These are phyloP conservation scores for Zoanthus sansibaricus DNA, from an alignment of 92 coral and sea anemone species.

Conservation along the genomic window DNA sequence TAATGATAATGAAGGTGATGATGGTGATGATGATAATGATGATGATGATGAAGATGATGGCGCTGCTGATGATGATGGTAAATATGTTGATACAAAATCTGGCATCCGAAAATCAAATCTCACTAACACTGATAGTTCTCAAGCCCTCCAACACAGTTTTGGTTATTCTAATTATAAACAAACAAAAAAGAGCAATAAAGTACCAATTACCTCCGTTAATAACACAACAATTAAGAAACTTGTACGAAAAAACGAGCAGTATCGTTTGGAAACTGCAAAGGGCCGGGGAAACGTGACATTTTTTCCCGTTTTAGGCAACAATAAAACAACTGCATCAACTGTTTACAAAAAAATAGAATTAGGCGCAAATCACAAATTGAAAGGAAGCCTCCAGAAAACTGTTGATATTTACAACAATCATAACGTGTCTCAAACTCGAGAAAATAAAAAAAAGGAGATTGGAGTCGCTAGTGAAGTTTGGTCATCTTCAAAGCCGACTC, in stretches of 20 bases:
- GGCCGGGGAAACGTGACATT: not conserved
- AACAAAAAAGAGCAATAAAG: not conserved
- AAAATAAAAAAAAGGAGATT: not conserved
- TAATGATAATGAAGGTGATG: not conserved
- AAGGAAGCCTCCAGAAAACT: not conserved
- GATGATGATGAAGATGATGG: not conserved
- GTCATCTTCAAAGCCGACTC: not conserved
- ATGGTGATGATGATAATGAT: not conserved
- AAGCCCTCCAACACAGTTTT: not conserved
- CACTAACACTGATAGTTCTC: not conserved
- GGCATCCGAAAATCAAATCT: not conserved
- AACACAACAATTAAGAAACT: slow-evolving; percentile 15
- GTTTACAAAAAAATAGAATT: not conserved
- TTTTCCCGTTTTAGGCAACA: not conserved
- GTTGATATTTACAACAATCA: no score
- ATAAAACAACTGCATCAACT: not conserved
- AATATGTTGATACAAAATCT: not conserved
- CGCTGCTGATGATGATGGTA: not conserved
- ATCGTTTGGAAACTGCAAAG: not conserved
- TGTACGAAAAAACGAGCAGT: slow-evolving; percentile 1
- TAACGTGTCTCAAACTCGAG: not conserved
- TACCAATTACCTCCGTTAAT: not conserved
- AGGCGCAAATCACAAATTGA: not conserved
- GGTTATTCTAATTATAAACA: not conserved
- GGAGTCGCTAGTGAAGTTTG: not conserved